These are phyloP conservation scores for Gnathonemus longibarbis DNA, from an alignment of 2,113 vertebrate species.

Conservation along the genomic window DNA sequence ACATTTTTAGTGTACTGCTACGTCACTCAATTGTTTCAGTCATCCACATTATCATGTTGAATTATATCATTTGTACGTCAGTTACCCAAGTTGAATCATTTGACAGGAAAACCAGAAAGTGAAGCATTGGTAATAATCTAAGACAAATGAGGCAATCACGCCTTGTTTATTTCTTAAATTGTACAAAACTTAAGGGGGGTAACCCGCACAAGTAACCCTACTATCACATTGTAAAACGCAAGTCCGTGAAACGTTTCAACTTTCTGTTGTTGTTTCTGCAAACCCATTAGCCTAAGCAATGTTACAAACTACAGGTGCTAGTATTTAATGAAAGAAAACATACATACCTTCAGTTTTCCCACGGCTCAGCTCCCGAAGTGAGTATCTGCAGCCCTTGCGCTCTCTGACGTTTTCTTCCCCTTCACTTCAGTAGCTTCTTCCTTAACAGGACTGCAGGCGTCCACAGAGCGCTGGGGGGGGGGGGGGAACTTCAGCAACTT, in stretches of 20 bases:
- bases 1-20: neutral
- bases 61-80: neutral
- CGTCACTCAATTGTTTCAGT: neutral
- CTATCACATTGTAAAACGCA: neutral
- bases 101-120: neutral
- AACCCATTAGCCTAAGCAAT: neutral
- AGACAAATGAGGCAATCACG: neutral
- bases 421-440: slow-evolving; percentile 27
- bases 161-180: neutral
- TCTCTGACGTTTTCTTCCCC: slow-evolving; percentile 35
- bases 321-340: neutral
- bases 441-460: slow-evolving; percentile 16
- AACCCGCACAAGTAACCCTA: neutral
- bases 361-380: neutral
- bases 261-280: neutral
- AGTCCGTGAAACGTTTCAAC: neutral
- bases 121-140: neutral
- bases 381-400: neutral
- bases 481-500: neutral
- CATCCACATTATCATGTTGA: neutral
- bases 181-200: neutral
- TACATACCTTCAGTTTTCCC: neutral
- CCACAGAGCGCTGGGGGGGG: neutral
- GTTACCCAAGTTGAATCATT: neutral
- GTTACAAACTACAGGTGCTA: neutral